Evolutionary conservation across 2,888 invertebrate genomes (phyloP).

Genomic region (Melinaea menophilus): DNA sequence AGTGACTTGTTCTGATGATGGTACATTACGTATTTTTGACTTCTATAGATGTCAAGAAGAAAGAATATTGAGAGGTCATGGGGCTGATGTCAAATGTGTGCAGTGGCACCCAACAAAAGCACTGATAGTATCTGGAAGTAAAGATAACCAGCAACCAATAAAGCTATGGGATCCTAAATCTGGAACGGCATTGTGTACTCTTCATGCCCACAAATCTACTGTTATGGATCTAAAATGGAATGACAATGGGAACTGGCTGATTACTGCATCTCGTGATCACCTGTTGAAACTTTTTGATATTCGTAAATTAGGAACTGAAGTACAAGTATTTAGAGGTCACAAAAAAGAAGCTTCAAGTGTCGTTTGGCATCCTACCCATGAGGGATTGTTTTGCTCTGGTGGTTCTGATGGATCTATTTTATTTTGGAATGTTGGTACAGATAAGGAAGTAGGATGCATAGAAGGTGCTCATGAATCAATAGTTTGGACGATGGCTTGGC

Average conservation of each 20-base stretch:
- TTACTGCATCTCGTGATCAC: constrained; percentile 98
- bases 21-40: constrained; percentile 99
- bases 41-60: constrained; percentile 98
- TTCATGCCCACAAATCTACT: constrained; percentile 99
- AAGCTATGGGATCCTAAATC: constrained; percentile 99
- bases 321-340: constrained; percentile 98
- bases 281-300: constrained; percentile 98
- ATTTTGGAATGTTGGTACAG: constrained; percentile 99
- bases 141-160: constrained; percentile 99
- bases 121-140: constrained; percentile 97
- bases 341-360: constrained; percentile 99
- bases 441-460: constrained; percentile 98
- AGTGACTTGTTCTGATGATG: constrained; percentile 99
- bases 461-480: constrained; percentile 99
- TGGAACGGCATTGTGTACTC: constrained; percentile 95
- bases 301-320: constrained; percentile 95
- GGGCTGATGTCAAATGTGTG: constrained; percentile 99
- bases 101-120: constrained; percentile 99
- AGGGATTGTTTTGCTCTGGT: constrained; percentile 97
- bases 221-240: constrained; percentile 99
- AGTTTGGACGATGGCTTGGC: constrained; percentile 99
- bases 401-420: constrained; percentile 99
- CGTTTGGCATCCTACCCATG: constrained; percentile 99
- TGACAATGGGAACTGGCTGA: constrained; percentile 98
- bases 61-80: constrained; percentile 94